Evolutionary conservation across 2,888 invertebrate genomes (phyloP), one percentile per base, ranked within the genome.

Genomic region (Margaritifera margaritifera): DNA sequence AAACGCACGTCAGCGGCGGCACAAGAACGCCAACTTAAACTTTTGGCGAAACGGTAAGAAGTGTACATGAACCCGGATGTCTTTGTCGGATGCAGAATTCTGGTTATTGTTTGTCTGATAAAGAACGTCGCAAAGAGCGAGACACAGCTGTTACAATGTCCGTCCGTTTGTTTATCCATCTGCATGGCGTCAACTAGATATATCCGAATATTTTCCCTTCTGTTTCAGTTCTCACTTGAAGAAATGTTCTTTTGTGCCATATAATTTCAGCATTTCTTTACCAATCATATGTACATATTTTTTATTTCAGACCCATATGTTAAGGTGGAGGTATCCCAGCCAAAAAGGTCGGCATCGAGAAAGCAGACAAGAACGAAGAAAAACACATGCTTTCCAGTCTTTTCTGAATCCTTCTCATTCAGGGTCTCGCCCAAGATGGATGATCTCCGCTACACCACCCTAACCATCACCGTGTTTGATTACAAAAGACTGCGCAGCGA

Each of bases 221-320:
- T n/a, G n/a, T n/a, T n/a, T n/a, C n/a, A n/a, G n/a, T n/a, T n/a
- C n/a, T n/a, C n/a, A n/a, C n/a, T n/a, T n/a, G n/a, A n/a, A n/a
- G n/a, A n/a, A n/a, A n/a, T n/a, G n/a, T n/a, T n/a, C n/a, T 51
- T 62, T 1, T 22, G 19, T 22, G 27, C 1, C 15, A 59, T 25
- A 1, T 27, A 19, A 54, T 52, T 63, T 58, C 63, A 52, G 22
- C n/a, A 42, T 22, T 2, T 20, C 3, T 24, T 56, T 59, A 25
- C 18, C 19, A 53, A 59, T 56, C 27, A 6, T 42, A 15, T 25
- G 18, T 64, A 19, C 51, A 50, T n/a, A n/a, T 56, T 50, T 22
- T 62, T 53, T 25, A 52, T 84, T 86, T 56, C 84, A 90, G 90
- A 90, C 80, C 89, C 90, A 6, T 90, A 90, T 71, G 86, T 90